Percentiles rank a stretch among this genome's conserved stretches.
These are phyloP conservation scores for Tryphoninae sp. DNA, from an alignment of 2,888 invertebrate species.

Conservation along the genomic window DNA sequence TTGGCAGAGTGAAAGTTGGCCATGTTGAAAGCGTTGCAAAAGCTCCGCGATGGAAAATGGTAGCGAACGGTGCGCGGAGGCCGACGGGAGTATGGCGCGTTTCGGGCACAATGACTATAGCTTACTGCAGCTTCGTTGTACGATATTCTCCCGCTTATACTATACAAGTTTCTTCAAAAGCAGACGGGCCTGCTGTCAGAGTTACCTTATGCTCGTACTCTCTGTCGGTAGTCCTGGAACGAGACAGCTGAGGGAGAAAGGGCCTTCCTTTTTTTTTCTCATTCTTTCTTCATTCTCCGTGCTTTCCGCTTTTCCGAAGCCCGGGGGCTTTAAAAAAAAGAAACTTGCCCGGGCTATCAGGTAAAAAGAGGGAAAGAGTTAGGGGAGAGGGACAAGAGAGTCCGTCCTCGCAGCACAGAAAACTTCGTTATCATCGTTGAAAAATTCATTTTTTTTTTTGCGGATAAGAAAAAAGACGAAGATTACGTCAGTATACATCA, in stretches of 20 bases:
- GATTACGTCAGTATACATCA: constrained; percentile 7
- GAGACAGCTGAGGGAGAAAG: constrained; percentile 37
- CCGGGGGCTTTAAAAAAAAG: constrained; percentile 34
- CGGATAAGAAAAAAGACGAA: neutral
- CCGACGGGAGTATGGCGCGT: neutral
- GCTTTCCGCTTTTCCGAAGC: constrained; percentile 22
- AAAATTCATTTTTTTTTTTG: neutral
- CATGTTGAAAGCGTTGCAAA: constrained; percentile 35
- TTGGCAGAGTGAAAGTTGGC: constrained; percentile 41
- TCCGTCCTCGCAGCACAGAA: neutral
- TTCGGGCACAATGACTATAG: constrained; percentile 5
- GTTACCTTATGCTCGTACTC: constrained; percentile 27
- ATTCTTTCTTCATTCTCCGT: neutral
- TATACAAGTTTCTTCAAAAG: constrained; percentile 49
- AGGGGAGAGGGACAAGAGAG: neutral
- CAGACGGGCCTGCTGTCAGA: constrained; percentile 48
- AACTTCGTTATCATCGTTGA: constrained; percentile 17
- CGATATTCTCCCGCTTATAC: constrained; percentile 8
- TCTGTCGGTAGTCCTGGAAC: constrained; percentile 6
- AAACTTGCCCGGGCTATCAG: neutral
- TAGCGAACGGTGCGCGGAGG: neutral
- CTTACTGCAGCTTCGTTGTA: constrained; percentile 10
- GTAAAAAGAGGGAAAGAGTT: neutral
- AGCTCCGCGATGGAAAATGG: neutral
- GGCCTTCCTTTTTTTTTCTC: constrained; percentile 6